Percentiles rank a stretch among this genome's conserved stretches.
These are phyloP conservation scores for Griposia aprilina DNA, from an alignment of 2,888 invertebrate genomes.

Conservation along the genomic window DNA sequence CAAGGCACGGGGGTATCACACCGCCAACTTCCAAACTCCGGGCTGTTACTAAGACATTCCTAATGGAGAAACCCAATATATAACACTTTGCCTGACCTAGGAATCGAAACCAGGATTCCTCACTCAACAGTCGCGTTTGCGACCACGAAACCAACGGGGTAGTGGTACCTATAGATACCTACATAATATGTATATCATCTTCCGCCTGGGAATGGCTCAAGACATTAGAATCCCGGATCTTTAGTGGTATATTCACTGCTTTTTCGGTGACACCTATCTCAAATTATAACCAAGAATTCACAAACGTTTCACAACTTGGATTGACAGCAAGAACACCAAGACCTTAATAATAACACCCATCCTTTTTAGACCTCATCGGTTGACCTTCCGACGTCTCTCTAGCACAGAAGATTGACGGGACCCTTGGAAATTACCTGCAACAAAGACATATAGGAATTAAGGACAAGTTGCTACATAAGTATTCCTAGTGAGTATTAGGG, in stretches of 20 bases:
- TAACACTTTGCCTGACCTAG: no score
- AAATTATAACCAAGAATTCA: background rate
- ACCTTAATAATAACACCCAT: background rate
- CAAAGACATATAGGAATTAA: constrained; percentile 39
- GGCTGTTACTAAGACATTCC: no score
- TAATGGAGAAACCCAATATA: no score
- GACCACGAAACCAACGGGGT: no score
- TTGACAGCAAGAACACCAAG: background rate
- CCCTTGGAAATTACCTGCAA: constrained; percentile 56
- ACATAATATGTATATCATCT: no score
- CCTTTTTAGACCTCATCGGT: constrained; percentile 1
- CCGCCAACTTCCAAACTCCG: no score
- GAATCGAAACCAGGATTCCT: no score
- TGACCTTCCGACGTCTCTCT: constrained; percentile 19
- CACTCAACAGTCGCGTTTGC: no score
- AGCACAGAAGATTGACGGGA: constrained; percentile 8
- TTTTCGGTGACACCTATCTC: background rate
- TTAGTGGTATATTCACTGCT: background rate
- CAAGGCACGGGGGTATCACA: no score
- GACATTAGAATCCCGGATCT: no score
- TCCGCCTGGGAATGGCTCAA: no score
- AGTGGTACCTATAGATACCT: no score
- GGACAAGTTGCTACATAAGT: constrained; percentile 5
- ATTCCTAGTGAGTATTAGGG: background rate
- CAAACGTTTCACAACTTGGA: background rate